These are phyloP conservation scores for Drosophila koepferae DNA, from an alignment of 2,888 invertebrate genomes.

Conservation along the genomic window DNA sequence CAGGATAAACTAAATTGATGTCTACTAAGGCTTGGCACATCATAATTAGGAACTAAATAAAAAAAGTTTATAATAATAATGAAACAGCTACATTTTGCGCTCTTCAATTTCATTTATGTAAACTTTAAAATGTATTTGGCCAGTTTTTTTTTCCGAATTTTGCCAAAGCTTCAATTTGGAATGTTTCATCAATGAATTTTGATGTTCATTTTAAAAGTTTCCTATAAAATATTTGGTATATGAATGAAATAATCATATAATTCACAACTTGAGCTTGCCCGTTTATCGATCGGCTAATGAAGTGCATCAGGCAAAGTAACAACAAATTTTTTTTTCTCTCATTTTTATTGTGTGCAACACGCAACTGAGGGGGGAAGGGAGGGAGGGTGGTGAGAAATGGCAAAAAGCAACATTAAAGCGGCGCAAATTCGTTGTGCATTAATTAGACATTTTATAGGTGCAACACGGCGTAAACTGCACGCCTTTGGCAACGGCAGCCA, in stretches of 20 bases:
- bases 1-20: too few relatives aligned
- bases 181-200: neutral
- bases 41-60: too few relatives aligned
- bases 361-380: slow-evolving; percentile 29
- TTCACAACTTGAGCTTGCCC: neutral
- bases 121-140: too few relatives aligned
- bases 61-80: too few relatives aligned
- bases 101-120: too few relatives aligned
- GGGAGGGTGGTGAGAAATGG: neutral
- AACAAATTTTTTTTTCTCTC: neutral
- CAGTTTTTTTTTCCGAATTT: neutral
- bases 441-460: slow-evolving; percentile 80
- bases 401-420: slow-evolving; percentile 53
- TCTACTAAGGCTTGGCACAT: too few relatives aligned
- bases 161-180: neutral
- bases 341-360: slow-evolving; percentile 15
- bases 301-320: slow-evolving; percentile 21
- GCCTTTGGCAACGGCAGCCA: slow-evolving; percentile 33
- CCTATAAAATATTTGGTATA: neutral
- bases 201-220: neutral
- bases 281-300: slow-evolving; percentile 47
- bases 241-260: neutral
- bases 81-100: too few relatives aligned
- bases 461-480: slow-evolving; percentile 73
- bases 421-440: slow-evolving; percentile 79